These are phyloP conservation scores for Chrysomallon squamiferum DNA, from an alignment of 1,140 invertebrate species.

Conservation along the genomic window DNA sequence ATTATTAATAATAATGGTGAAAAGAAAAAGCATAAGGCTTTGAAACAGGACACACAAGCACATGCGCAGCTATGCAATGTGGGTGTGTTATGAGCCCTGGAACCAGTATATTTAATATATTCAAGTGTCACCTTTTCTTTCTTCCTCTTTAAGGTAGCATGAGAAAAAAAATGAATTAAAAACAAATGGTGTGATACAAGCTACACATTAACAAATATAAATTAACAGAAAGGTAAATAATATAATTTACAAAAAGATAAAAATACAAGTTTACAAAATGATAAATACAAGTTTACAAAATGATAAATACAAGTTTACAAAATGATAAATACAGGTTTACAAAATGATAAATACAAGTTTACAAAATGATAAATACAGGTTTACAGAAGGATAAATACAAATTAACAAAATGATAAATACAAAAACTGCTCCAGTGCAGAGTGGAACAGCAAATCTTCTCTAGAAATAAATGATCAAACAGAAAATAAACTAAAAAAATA, in stretches of 20 bases:
- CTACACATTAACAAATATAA: background rate
- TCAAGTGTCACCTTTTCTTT: too few species aligned
- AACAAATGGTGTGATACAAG: background rate
- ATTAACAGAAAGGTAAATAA: background rate
- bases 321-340: background rate
- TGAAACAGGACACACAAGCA: too few species aligned
- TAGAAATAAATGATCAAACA: constrained; percentile 11
- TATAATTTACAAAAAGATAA: background rate
- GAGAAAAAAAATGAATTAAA: background rate
- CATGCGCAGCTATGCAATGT: too few species aligned
- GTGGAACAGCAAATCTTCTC: background rate
- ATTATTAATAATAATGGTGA: too few species aligned
- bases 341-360: background rate
- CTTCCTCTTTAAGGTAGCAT: too few species aligned
- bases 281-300: background rate
- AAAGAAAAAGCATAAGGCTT: too few species aligned
- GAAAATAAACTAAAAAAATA: background rate
- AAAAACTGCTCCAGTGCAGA: constrained; percentile 17
- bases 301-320: background rate
- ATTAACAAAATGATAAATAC: background rate
- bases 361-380: background rate
- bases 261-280: background rate
- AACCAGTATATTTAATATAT: too few species aligned
- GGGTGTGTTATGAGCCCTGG: too few species aligned
- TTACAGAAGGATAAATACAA: background rate